Evolutionary conservation across 1,140 invertebrate genomes (phyloP).

Genomic region (Drosophila virilis): DNA sequence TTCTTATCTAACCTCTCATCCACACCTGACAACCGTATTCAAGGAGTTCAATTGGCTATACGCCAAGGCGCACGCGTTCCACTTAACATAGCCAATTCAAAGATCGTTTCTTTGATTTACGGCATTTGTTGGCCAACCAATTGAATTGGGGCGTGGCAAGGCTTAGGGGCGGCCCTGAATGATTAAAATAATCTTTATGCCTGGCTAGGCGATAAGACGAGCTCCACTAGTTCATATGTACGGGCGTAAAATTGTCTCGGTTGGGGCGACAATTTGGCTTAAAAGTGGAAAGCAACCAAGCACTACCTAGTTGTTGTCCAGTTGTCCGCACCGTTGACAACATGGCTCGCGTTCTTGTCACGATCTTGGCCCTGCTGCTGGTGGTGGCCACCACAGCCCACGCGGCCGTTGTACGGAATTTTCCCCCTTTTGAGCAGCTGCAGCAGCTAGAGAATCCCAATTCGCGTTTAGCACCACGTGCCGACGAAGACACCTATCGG

Average conservation of each 20-base stretch:
- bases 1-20: constrained; percentile 9
- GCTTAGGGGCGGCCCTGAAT: background rate
- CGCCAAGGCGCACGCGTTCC: background rate
- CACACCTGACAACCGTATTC: constrained; percentile 5
- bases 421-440: constrained; percentile 52
- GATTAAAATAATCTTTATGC: constrained; percentile 64
- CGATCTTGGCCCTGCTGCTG: constrained; percentile 46
- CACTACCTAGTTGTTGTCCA: constrained; percentile 53
- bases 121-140: background rate
- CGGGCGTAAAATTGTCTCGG: background rate
- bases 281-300: constrained; percentile 46
- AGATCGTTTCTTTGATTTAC: constrained; percentile 28
- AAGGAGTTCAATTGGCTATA: background rate
- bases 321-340: constrained; percentile 50
- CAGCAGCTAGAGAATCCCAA: constrained; percentile 57
- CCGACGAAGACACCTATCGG: constrained; percentile 84
- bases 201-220: constrained; percentile 44
- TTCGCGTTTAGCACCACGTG: constrained; percentile 30
- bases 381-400: constrained; percentile 43
- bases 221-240: constrained; percentile 1
- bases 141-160: constrained; percentile 1
- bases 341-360: constrained; percentile 54
- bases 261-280: constrained; percentile 31
- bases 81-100: background rate
- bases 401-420: constrained; percentile 52